Conservation (phyloP, 1,140 invertebrate genomes). For the Drosophila nasuta region DNA sequence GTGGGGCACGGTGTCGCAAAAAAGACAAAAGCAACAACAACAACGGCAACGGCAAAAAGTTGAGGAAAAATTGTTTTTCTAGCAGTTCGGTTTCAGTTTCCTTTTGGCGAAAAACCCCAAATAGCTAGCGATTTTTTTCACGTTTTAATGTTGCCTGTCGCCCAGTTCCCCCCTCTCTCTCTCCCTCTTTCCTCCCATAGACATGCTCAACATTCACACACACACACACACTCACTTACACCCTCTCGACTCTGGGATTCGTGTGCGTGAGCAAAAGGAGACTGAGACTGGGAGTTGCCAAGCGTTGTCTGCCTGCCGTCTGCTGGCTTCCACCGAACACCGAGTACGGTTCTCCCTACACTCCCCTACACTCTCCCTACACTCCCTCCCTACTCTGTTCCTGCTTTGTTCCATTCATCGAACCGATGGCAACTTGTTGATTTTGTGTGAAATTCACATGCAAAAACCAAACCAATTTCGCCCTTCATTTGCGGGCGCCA, state of each 20-base stretch:
- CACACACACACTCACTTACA: slow-evolving; percentile 37
- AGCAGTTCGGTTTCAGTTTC: slow-evolving; percentile 56
- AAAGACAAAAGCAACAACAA: slow-evolving; percentile 23
- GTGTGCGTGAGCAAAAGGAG: slow-evolving; percentile 37
- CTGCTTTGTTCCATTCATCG: slow-evolving; percentile 48
- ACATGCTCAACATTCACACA: slow-evolving; percentile 34
- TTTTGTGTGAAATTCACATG: slow-evolving; percentile 55
- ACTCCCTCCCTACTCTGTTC: background rate
- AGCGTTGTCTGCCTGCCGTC: slow-evolving; percentile 55
- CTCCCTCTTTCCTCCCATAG: background rate
- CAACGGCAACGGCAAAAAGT: slow-evolving; percentile 44
- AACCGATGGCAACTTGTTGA: slow-evolving; percentile 61
- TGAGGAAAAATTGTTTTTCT: slow-evolving; percentile 75
- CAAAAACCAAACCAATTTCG: slow-evolving; percentile 61
- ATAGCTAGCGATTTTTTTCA: slow-evolving; percentile 55
- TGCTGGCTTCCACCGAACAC: slow-evolving; percentile 41
- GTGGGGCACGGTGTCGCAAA: slow-evolving; percentile 15
- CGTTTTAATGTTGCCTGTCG: slow-evolving; percentile 53
- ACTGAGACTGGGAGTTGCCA: slow-evolving; percentile 30
- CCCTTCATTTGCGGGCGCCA: slow-evolving; percentile 55
- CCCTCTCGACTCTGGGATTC: slow-evolving; percentile 21
- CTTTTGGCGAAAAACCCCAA: slow-evolving; percentile 40
- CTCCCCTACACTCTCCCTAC: background rate
- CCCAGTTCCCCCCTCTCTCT: background rate
- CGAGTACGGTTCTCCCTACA: slow-evolving; percentile 20